These are phyloP conservation scores for Pasiphila rectangulata DNA, from an alignment of 2,888 invertebrate genomes.

Conservation along the genomic window DNA sequence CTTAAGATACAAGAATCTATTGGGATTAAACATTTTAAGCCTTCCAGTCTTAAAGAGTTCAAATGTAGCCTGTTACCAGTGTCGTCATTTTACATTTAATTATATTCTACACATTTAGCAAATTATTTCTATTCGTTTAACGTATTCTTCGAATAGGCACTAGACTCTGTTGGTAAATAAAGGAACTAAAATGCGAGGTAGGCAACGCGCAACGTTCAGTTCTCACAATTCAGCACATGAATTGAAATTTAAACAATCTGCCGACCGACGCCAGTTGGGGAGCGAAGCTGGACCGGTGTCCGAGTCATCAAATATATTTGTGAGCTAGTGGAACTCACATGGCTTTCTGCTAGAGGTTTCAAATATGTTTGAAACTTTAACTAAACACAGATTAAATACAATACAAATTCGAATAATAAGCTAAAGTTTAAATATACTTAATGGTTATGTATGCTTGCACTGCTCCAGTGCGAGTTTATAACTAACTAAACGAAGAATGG, in stretches of 20 bases:
- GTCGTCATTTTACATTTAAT: too few species aligned
- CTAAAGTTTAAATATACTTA: background rate
- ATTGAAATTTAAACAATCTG: constrained; percentile 32
- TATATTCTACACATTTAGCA: too few species aligned
- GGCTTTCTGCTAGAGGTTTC: background rate
- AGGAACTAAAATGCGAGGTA: constrained; percentile 13
- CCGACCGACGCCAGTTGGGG: constrained; percentile 32
- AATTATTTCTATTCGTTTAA: too few species aligned
- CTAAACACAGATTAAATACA: background rate
- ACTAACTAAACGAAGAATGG: too few species aligned
- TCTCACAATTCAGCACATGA: constrained; percentile 21
- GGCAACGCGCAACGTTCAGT: constrained; percentile 9
- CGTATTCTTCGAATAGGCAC: background rate
- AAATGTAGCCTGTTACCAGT: too few species aligned
- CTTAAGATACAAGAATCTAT: too few species aligned
- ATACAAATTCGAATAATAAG: background rate
- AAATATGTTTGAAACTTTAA: too few species aligned
- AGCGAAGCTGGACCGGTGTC: constrained; percentile 31
- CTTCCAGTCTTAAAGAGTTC: too few species aligned
- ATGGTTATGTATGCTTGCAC: too few species aligned
- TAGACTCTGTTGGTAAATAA: background rate
- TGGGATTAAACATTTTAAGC: too few species aligned
- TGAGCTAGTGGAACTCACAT: background rate
- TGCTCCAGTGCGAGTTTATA: too few species aligned
- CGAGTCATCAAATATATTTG: constrained; percentile 28